These are phyloP conservation scores for Onychostruthus taczanowskii DNA, from an alignment of 2,113 vertebrate genomes.

Conservation along the genomic window DNA sequence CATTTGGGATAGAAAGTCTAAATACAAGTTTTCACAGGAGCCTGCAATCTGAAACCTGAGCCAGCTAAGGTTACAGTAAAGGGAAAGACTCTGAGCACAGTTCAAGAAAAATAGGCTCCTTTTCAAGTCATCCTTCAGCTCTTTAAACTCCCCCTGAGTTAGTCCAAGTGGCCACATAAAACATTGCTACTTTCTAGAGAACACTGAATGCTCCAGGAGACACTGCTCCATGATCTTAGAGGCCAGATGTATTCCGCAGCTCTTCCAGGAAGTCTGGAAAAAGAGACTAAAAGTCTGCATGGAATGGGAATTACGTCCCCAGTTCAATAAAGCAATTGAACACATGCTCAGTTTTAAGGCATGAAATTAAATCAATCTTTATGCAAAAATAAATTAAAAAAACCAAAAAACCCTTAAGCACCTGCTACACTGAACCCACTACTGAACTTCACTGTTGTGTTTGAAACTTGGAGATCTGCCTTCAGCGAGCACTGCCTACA, in stretches of 20 bases:
- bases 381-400: neutral
- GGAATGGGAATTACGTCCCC: neutral
- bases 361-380: neutral
- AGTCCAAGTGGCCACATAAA: neutral
- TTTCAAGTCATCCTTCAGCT: neutral
- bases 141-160: neutral
- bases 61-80: constrained; percentile 3
- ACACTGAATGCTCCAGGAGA: neutral
- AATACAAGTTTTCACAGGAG: constrained; percentile 25
- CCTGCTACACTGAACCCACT: neutral
- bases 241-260: neutral
- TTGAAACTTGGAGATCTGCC: neutral
- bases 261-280: constrained; percentile 18
- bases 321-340: neutral
- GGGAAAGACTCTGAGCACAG: neutral
- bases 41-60: neutral
- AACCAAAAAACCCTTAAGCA: neutral
- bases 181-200: neutral
- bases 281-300: neutral
- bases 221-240: neutral
- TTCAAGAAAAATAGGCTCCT: neutral
- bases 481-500: neutral
- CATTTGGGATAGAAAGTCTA: neutral
- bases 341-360: neutral
- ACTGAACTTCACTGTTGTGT: neutral